Base-by-base conservation (phyloP, 1,140 invertebrate genomes). In the Augochlora pura region DNA sequence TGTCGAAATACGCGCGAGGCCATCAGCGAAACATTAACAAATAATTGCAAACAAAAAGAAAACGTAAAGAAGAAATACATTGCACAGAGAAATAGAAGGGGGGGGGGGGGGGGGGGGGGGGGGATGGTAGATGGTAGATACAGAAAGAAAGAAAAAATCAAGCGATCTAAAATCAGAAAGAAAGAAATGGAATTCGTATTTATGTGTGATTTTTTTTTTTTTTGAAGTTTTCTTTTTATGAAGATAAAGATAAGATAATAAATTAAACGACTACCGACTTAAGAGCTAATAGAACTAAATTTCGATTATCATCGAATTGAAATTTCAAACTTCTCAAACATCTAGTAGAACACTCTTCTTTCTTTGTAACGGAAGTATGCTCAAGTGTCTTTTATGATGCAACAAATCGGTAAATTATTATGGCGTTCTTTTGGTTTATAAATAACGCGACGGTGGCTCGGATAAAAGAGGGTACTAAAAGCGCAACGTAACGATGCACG, bases 311-410 rank as follows among this genome's bases (percentile, higher is more conserved):
- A 23, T 46, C 52, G 27, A 67, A 9, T n/a, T 27, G 14, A n/a
- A 77, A 21, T 32, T 12, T 67, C 21, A 38, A 46, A 18, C 39
- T 23, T 76, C 8, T n/a, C n/a, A n/a, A n/a, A n/a, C n/a, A n/a
- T n/a, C n/a, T n/a, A n/a, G n/a, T 42, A 68, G 16, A n/a, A 68
- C 5, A 9, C 32, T 60, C 46, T 25, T 54, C 16, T 54, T 5
- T n/a, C 7, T 57, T 57, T 9, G 8, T 9, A n/a, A 39, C 52
- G 21, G 14, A 10, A 54, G 32, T 39, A 57, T 8, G 46, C 12
- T 32, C 16, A 18, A 21, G 2, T 69, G 65, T 71, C 69, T 70
- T 77, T 82, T 57, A 21, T 54, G 27, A 42, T 72, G 57, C 21
- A 39, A 67, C 57, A 32, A 32, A 69, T 0, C 23, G 39, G 60